Evolutionary conservation across 2,113 vertebrate genomes (phyloP).

Genomic region (human): DNA sequence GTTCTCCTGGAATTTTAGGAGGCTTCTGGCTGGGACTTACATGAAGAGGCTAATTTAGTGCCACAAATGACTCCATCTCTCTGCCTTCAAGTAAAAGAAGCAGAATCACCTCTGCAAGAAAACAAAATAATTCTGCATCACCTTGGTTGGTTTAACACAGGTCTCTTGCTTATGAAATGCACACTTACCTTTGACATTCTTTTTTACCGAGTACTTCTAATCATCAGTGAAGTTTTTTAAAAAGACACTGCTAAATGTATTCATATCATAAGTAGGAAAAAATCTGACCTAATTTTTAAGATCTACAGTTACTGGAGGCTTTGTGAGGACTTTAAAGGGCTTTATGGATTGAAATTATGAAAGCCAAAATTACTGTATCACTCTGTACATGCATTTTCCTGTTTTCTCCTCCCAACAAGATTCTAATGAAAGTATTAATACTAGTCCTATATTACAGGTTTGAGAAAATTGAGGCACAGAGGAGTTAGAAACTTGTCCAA

Average conservation of each 20-base stretch:
- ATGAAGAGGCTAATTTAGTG: not conserved
- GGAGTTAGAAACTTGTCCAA: not conserved
- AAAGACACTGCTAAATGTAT: conserved; percentile 57
- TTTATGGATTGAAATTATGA: conserved; percentile 69
- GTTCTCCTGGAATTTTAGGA: conserved; percentile 51
- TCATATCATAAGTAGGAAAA: conserved; percentile 14
- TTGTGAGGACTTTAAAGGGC: conserved; percentile 51
- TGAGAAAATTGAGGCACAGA: not conserved
- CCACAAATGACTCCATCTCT: not conserved
- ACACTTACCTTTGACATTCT: conserved; percentile 52
- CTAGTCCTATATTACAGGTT: not conserved
- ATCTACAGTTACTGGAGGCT: conserved; percentile 60
- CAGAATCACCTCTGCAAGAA: conserved; percentile 10
- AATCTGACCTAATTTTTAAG: conserved; percentile 61
- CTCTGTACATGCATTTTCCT: not conserved
- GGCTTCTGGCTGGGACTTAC: not conserved
- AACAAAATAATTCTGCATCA: not conserved
- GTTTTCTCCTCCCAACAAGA: not conserved
- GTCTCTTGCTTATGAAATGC: conserved; percentile 55
- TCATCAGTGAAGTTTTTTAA: conserved; percentile 47
- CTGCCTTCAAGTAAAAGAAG: conserved; percentile 35
- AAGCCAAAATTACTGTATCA: conserved; percentile 20
- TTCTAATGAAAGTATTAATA: not conserved
- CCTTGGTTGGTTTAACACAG: not conserved
- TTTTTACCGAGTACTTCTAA: conserved; percentile 61